A percentile compares a stretch with the other conserved stretches of the same genome.
These are phyloP conservation scores for Caenorhabditis sp. DNA, from an alignment of 2,888 invertebrate species.

Conservation along the genomic window DNA sequence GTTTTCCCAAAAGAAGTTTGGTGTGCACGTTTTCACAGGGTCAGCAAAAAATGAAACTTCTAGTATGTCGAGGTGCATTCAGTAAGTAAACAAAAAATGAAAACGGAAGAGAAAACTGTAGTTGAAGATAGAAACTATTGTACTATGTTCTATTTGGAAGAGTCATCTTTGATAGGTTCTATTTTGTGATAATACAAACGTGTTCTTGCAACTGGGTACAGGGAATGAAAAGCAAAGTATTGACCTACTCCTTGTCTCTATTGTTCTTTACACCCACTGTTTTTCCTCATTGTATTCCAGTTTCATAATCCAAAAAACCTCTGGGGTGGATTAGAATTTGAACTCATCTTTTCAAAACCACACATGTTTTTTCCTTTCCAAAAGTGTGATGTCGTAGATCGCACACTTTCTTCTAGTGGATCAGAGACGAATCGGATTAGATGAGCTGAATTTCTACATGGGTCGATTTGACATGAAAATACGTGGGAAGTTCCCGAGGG, in stretches of 20 bases:
- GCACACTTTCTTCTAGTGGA: constrained; percentile 9
- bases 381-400: constrained; percentile 39
- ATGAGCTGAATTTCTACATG: constrained; percentile 9
- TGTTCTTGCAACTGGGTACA: constrained; percentile 35
- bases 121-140: constrained; percentile 21
- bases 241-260: neutral
- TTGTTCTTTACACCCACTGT: constrained; percentile 10
- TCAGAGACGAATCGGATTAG: constrained; percentile 37
- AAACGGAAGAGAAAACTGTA: constrained; percentile 7
- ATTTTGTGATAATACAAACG: constrained; percentile 45
- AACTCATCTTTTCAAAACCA: constrained; percentile 5
- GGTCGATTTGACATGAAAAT: constrained; percentile 5
- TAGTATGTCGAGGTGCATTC: neutral
- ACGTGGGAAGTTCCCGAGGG: neutral
- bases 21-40: constrained; percentile 33
- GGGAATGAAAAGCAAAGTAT: constrained; percentile 41
- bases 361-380: neutral
- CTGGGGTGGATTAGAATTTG: constrained; percentile 21
- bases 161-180: constrained; percentile 6
- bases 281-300: constrained; percentile 1
- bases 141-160: constrained; percentile 24
- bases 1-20: constrained; percentile 8
- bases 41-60: constrained; percentile 33
- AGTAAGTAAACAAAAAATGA: constrained; percentile 15
- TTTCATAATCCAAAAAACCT: constrained; percentile 16